These are phyloP conservation scores for Arbacia lixula DNA, from an alignment of 53 echinoderm and acorn worm genomes.

Conservation along the genomic window DNA sequence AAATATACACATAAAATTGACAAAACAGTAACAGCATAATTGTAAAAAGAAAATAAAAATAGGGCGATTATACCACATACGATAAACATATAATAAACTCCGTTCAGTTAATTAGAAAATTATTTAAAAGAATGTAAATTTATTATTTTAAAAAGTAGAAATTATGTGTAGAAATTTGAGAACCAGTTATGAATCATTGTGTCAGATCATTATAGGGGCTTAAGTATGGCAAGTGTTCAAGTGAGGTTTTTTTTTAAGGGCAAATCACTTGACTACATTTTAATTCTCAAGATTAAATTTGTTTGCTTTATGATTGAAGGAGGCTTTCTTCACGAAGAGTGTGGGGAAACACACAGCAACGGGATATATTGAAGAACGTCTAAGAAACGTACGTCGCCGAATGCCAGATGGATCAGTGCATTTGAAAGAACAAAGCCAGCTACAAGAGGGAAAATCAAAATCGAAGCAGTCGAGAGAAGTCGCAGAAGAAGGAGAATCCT, in stretches of 20 bases:
- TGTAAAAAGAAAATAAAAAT: no score
- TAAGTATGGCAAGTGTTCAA: conserved; percentile 21
- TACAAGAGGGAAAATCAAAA: conserved; percentile 41
- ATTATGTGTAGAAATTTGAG: conserved; percentile 22
- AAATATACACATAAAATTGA: no score
- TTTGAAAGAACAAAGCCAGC: not conserved
- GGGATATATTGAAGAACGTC: conserved; percentile 3
- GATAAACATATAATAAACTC: no score
- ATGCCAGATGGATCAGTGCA: conserved; percentile 18
- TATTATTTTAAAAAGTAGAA: conserved; percentile 19
- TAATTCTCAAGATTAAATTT: conserved; percentile 32
- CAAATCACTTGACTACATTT: conserved; percentile 31
- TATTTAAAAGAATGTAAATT: no score
- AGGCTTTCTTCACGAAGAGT: conserved; percentile 49
- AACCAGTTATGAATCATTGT: conserved; percentile 28
- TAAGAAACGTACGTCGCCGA: conserved; percentile 61
- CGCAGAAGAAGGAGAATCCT: not conserved
- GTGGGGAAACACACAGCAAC: conserved; percentile 39
- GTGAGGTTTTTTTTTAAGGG: conserved; percentile 12
- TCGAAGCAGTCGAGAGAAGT: conserved; percentile 6
- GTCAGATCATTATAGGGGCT: no score
- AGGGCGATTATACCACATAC: no score
- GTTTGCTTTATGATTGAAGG: conserved; percentile 38
- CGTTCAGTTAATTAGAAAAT: no score
- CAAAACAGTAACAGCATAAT: no score